Conservation (phyloP, 2,797 vertebrate species). For the Sebastes trivittatus region DNA sequence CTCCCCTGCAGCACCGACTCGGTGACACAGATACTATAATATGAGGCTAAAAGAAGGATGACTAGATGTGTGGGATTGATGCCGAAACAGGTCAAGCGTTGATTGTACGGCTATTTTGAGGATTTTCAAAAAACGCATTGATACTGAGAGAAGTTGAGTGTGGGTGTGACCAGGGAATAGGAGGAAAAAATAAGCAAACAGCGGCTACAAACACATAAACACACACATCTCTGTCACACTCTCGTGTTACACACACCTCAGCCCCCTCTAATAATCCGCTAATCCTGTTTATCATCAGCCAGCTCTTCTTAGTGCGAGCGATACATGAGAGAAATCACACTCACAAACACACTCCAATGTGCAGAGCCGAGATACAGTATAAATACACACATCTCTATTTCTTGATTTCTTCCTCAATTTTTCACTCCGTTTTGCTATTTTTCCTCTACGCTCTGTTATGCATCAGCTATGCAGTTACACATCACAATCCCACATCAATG, state of each 20-base stretch:
- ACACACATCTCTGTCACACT: conserved; percentile 27
- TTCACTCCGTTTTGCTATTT: conserved; percentile 49
- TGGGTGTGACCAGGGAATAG: conserved; percentile 63
- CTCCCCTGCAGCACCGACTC: conserved; percentile 41
- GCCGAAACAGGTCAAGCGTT: conserved; percentile 54
- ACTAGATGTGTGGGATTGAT: conserved; percentile 53
- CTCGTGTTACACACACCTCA: conserved; percentile 63
- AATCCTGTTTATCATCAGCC: conserved; percentile 83
- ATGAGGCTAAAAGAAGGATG: conserved; percentile 11
- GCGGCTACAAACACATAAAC: conserved; percentile 36
- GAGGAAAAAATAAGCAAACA: conserved; percentile 43
- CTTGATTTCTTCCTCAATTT: conserved; percentile 72
- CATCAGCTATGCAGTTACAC: conserved; percentile 71
- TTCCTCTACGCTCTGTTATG: conserved; percentile 55
- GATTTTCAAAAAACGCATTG: conserved; percentile 45
- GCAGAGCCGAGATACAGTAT: conserved; percentile 76
- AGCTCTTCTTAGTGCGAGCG: conserved; percentile 74
- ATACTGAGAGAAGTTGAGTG: conserved; percentile 63
- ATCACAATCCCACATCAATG: conserved; percentile 80
- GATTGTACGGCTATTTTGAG: conserved; percentile 56
- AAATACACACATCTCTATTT: conserved; percentile 77
- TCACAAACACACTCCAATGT: conserved; percentile 78
- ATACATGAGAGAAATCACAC: conserved; percentile 77
- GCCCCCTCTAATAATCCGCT: conserved; percentile 80
- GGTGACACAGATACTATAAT: conserved; percentile 41